Evolutionary conservation across 2,888 invertebrate genomes (phyloP).

Genomic region (Polia nebulosa): DNA sequence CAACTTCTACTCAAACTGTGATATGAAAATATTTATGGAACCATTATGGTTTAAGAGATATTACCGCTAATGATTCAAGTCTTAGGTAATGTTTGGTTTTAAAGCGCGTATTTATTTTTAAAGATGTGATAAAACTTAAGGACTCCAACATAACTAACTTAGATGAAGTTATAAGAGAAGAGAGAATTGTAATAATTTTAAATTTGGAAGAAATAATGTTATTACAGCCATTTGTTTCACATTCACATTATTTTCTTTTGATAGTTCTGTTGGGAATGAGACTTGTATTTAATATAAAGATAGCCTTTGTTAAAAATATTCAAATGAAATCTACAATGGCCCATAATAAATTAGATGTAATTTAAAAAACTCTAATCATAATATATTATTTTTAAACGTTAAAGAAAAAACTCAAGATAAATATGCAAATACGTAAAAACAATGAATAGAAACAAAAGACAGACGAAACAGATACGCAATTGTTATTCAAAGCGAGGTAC

Average conservation of each 20-base stretch:
- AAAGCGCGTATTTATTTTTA: constrained; percentile 63
- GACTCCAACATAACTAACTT: constrained; percentile 50
- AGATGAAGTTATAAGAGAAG: constrained; percentile 32
- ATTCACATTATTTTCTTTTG: constrained; percentile 35
- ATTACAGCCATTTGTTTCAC: constrained; percentile 40
- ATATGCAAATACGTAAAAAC: constrained; percentile 52
- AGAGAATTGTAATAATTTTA: constrained; percentile 23
- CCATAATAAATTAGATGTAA: constrained; percentile 47
- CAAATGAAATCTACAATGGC: constrained; percentile 20
- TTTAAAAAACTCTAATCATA: constrained; percentile 47
- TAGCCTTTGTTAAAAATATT: constrained; percentile 33
- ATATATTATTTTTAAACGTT: constrained; percentile 33
- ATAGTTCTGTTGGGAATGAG: constrained; percentile 38
- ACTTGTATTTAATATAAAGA: constrained; percentile 2
- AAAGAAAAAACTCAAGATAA: constrained; percentile 40
- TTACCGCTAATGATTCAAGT: constrained; percentile 64
- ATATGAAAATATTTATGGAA: constrained; percentile 70
- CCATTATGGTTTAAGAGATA: constrained; percentile 61
- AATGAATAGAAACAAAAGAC: constrained; percentile 55
- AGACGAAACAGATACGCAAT: constrained; percentile 41
- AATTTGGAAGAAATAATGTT: constrained; percentile 37
- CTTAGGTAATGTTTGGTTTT: constrained; percentile 62
- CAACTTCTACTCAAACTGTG: constrained; percentile 54
- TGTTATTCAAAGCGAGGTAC: constrained; percentile 57
- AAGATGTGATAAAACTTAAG: constrained; percentile 62